phyloP scores from a whole-genome alignment of 2,888 invertebrate species.

The Muscina levida region DNA sequence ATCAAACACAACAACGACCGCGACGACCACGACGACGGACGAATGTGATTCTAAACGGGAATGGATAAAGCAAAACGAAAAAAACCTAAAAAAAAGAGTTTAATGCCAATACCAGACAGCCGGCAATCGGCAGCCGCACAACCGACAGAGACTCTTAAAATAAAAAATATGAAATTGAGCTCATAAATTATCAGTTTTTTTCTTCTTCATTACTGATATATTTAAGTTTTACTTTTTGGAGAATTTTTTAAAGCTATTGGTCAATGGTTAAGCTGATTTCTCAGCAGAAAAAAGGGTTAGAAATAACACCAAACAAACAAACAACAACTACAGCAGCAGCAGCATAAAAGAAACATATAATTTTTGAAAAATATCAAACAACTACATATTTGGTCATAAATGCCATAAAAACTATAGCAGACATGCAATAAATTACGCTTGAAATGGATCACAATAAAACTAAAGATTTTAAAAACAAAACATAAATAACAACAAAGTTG shows the following conservation, averaged over 20 bases:
- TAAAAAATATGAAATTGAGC: slow-evolving; percentile 65
- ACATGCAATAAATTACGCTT: slow-evolving; percentile 20
- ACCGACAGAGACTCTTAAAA: slow-evolving; percentile 53
- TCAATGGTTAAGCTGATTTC: slow-evolving; percentile 56
- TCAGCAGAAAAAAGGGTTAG: slow-evolving; percentile 52
- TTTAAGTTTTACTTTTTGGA: slow-evolving; percentile 19
- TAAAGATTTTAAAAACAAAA: slow-evolving; percentile 19
- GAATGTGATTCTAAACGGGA: not conserved
- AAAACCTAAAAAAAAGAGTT: slow-evolving; percentile 45
- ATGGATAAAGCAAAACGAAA: slow-evolving; percentile 1
- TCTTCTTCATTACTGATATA: slow-evolving; percentile 7
- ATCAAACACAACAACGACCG: slow-evolving; percentile 21
- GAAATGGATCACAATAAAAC: slow-evolving; percentile 32
- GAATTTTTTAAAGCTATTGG: too few species aligned
- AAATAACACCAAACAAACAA: too few species aligned
- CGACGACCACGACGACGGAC: not conserved
- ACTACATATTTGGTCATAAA: slow-evolving; percentile 20
- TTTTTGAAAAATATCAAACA: slow-evolving; percentile 10
- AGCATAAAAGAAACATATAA: not conserved
- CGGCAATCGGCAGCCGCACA: slow-evolving; percentile 25
- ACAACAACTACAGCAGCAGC: too few species aligned
- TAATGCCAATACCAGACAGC: slow-evolving; percentile 60
- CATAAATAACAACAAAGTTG: not conserved
- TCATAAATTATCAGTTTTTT: slow-evolving; percentile 63
- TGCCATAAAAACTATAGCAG: not conserved